phyloP scores from a whole-genome alignment of 2,113 vertebrate species.

The Parotia lawesii region DNA sequence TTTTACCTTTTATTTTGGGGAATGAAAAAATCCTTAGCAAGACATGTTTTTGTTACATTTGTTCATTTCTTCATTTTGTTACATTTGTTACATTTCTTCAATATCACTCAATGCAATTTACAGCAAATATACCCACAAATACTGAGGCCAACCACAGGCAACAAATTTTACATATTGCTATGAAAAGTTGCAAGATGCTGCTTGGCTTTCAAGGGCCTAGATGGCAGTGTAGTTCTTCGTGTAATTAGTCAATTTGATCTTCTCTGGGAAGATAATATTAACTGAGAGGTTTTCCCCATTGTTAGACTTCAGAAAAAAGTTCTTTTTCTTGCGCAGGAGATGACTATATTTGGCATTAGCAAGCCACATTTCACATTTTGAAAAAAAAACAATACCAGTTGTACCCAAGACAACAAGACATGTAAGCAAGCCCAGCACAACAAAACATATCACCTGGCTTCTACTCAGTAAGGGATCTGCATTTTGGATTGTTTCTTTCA shows the following conservation, averaged over 20 bases:
- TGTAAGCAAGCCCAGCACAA: conserved; percentile 88
- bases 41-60: not conserved
- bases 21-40: not conserved
- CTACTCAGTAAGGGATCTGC: conserved; percentile 79
- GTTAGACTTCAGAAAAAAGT: conserved; percentile 78
- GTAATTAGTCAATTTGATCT: conserved; percentile 84
- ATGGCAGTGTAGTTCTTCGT: conserved; percentile 81
- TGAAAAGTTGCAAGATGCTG: not conserved
- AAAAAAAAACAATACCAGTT: conserved; percentile 86
- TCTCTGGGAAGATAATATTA: conserved; percentile 91
- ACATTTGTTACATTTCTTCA: not conserved
- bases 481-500: conserved; percentile 84
- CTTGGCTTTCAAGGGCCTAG: conserved; percentile 53
- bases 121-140: not conserved
- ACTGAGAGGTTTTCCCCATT: conserved; percentile 81
- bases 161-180: conserved; percentile 18
- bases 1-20: not conserved
- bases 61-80: not conserved
- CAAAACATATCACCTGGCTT: conserved; percentile 91
- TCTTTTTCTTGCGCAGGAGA: conserved; percentile 84
- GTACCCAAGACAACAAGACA: conserved; percentile 89
- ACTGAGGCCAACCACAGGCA: conserved; percentile 3
- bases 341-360: conserved; percentile 85
- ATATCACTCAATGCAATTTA: conserved; percentile 1
- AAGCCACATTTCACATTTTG: conserved; percentile 89